A percentile compares a stretch with the other conserved stretches of the same genome.
Conservation (phyloP, 2,797 vertebrate species). For the Silurus lanzhouensis region DNA sequence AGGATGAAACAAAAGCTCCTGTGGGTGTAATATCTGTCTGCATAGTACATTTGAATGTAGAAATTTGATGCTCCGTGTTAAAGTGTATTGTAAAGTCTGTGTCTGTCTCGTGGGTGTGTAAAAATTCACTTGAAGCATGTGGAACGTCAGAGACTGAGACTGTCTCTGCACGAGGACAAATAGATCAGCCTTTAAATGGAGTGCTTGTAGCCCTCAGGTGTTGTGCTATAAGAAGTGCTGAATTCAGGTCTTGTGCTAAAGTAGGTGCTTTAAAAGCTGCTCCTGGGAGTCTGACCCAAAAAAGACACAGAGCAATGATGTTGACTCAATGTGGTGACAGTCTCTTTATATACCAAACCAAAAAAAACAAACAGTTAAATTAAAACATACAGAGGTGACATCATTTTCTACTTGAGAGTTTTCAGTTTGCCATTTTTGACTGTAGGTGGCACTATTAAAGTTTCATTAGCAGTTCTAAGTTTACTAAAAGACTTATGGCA, state of each 20-base stretch:
- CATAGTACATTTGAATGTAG: constrained; percentile 6
- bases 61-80: neutral
- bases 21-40: constrained; percentile 18
- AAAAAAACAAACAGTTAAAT: neutral
- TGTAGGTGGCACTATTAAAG: neutral
- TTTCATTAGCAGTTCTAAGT: neutral
- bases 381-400: neutral
- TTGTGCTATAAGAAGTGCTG: constrained; percentile 23
- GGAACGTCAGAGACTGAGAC: neutral
- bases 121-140: constrained; percentile 19
- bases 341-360: neutral
- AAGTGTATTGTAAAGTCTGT: constrained; percentile 9
- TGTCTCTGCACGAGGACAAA: constrained; percentile 14
- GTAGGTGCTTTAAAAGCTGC: neutral
- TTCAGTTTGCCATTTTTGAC: neutral
- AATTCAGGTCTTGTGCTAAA: constrained; percentile 37
- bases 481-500: neutral
- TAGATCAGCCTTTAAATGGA: constrained; percentile 26
- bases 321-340: neutral
- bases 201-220: constrained; percentile 26
- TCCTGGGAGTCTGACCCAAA: constrained; percentile 28
- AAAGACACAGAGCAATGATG: constrained; percentile 3
- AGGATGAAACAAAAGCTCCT: constrained; percentile 17
- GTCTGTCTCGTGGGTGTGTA: constrained; percentile 11
- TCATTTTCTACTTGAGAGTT: neutral